Percentiles rank a stretch among this genome's conserved stretches.
Conservation (phyloP, 2,888 invertebrate species). For the Tuta absoluta region DNA sequence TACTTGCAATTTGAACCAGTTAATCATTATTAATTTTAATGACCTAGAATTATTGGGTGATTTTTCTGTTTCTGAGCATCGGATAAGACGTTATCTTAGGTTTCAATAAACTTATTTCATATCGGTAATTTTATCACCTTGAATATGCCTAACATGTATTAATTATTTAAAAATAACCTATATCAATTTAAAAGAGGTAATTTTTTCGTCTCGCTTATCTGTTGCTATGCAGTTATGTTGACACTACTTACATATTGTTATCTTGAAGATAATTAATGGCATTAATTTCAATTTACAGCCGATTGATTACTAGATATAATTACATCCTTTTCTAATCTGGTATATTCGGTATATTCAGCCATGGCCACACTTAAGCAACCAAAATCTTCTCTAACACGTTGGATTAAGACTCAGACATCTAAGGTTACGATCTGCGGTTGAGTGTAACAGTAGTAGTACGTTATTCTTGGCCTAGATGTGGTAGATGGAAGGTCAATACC, state of each 20-base stretch:
- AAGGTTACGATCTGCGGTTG: neutral
- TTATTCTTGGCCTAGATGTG: slow-evolving; percentile 15
- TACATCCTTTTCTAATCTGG: slow-evolving; percentile 20
- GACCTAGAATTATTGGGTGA: too few relatives aligned
- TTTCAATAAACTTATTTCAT: slow-evolving; percentile 3
- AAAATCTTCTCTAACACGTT: neutral
- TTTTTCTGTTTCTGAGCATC: neutral
- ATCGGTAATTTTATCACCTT: slow-evolving; percentile 1
- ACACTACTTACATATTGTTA: neutral
- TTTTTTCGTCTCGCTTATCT: neutral
- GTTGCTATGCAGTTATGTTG: slow-evolving; percentile 4
- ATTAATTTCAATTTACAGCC: neutral
- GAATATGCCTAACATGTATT: neutral
- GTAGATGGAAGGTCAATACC: slow-evolving; percentile 10
- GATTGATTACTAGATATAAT: slow-evolving; percentile 12
- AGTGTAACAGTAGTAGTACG: neutral
- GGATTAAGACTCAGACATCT: neutral
- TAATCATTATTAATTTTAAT: too few relatives aligned
- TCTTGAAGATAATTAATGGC: neutral
- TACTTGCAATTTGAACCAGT: too few relatives aligned
- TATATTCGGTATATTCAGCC: neutral
- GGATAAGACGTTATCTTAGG: neutral
- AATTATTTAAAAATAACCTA: neutral
- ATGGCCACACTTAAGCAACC: neutral
- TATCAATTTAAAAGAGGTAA: slow-evolving; percentile 1